These are phyloP conservation scores for Sisyra terminalis DNA, from an alignment of 2,888 invertebrate genomes.

Conservation along the genomic window DNA sequence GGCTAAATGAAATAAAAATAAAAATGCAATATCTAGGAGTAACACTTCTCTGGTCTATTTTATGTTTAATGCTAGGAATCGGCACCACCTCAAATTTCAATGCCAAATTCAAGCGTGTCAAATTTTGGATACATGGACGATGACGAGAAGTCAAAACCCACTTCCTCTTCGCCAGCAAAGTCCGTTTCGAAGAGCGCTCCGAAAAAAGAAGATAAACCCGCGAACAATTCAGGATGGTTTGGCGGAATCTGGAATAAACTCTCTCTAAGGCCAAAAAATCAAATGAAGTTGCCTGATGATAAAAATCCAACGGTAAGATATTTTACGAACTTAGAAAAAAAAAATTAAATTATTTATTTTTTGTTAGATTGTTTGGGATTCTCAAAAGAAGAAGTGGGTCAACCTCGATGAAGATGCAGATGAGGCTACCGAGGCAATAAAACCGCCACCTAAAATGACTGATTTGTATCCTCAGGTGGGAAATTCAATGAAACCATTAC, in stretches of 20 bases:
- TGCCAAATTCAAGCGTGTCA: slow-evolving; percentile 28
- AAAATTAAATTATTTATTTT: slow-evolving; percentile 3
- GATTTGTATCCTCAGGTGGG: slow-evolving; percentile 25
- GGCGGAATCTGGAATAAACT: slow-evolving; percentile 76
- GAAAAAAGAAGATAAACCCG: slow-evolving; percentile 10
- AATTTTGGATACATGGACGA: slow-evolving; percentile 11
- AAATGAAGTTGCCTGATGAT: slow-evolving; percentile 92
- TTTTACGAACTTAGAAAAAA: neutral
- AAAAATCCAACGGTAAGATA: slow-evolving; percentile 70
- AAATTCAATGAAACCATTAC: slow-evolving; percentile 4
- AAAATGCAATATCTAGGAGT: slow-evolving; percentile 1
- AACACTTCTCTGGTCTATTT: slow-evolving; percentile 7
- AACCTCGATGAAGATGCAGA: slow-evolving; percentile 61
- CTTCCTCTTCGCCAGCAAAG: slow-evolving; percentile 16
- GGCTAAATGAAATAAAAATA: no score
- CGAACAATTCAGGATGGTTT: slow-evolving; percentile 49
- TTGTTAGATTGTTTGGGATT: slow-evolving; percentile 58
- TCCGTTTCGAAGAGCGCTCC: slow-evolving; percentile 12
- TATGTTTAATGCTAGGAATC: slow-evolving; percentile 12
- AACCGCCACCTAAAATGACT: slow-evolving; percentile 54
- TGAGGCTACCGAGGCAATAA: slow-evolving; percentile 31
- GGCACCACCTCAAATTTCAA: slow-evolving; percentile 33
- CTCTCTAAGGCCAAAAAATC: slow-evolving; percentile 71
- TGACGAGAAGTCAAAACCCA: slow-evolving; percentile 12
- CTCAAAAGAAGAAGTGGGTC: slow-evolving; percentile 70